Evolutionary conservation across 2,797 vertebrate genomes (phyloP).

Genomic region (Enteromius fasciolatus): DNA sequence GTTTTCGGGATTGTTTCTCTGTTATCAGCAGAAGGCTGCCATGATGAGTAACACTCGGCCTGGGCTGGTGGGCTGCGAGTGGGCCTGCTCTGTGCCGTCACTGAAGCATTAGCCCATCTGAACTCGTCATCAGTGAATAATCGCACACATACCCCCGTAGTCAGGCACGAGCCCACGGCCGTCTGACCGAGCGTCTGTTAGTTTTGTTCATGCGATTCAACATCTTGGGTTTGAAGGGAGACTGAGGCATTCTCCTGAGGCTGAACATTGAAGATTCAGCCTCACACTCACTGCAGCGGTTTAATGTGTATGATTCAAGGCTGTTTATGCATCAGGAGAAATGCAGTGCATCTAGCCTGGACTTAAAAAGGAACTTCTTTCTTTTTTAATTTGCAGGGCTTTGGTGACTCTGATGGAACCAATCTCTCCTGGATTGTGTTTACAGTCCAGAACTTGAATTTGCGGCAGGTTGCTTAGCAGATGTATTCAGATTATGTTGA

Average conservation of each 20-base stretch:
- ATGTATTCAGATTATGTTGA: background rate
- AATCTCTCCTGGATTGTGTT: constrained; percentile 48
- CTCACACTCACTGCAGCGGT: constrained; percentile 2
- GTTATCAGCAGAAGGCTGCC: constrained; percentile 51
- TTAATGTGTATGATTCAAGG: constrained; percentile 25
- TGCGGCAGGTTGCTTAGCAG: background rate
- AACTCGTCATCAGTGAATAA: constrained; percentile 56
- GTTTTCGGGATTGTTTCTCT: constrained; percentile 28
- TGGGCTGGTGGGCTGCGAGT: constrained; percentile 46
- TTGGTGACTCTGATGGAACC: constrained; percentile 57
- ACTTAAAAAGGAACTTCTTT: constrained; percentile 24
- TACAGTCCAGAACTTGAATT: constrained; percentile 35
- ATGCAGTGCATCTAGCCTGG: background rate
- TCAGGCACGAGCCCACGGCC: constrained; percentile 31
- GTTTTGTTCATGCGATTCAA: constrained; percentile 22
- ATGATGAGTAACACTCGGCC: constrained; percentile 51
- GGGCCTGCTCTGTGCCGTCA: constrained; percentile 46
- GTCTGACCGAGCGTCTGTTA: constrained; percentile 21
- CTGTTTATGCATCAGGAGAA: constrained; percentile 27
- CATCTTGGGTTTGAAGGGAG: background rate
- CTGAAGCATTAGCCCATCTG: constrained; percentile 50
- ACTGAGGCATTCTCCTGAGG: constrained; percentile 4
- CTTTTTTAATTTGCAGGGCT: constrained; percentile 32
- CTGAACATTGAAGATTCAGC: constrained; percentile 41
- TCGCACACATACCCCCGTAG: constrained; percentile 29